Evolutionary conservation across 1,140 invertebrate species (phyloP), one percentile per base, ranked within the genome.

Genomic region (Drepana arcuata): DNA sequence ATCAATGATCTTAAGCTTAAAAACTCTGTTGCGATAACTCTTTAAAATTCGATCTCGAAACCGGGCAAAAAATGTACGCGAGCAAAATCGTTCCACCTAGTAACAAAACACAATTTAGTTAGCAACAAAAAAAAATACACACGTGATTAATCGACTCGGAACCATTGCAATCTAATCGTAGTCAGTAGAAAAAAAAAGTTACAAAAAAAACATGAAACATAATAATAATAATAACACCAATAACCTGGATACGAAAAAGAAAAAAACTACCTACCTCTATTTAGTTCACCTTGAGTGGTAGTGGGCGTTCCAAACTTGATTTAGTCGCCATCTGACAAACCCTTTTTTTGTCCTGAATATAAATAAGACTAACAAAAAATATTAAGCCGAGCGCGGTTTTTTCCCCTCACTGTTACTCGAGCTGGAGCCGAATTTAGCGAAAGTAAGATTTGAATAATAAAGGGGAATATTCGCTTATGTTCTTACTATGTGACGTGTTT

Each of bases 261-360:
- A 71, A 68, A 72, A 74, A 74, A 69, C 48, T 41, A 49, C 46
- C 57, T 69, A 64, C 54, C 60, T 66, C 50, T 48, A 51, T 58
- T 42, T 18, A 39, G 55, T 58, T 79, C 68, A 77, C 72, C 72
- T 77, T 77, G 72, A 68, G 51, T 36, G 47, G 32, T 41, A 55
- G 69, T 72, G 57, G 71, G 74, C 68, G 74, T 63, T 47, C 58
- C 64, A 48, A 77, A 77, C 67, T 72, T 80, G 71, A 80, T 77
- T 80, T 77, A 74, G 69, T 75, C 57, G 58, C 72, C 63, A 68
- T 71, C 70, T 69, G 72, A 77, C 75, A 68, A 75, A 77, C 70
- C 71, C 75, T 72, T 78, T 80, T 73, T 80, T 80, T 80, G 62
- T 71, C 63, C 66, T 71, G 74, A 79, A 79, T 75, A 75, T 75